Evolutionary conservation across 1,140 invertebrate species (phyloP).

Genomic region (Metopolophium dirhodum): DNA sequence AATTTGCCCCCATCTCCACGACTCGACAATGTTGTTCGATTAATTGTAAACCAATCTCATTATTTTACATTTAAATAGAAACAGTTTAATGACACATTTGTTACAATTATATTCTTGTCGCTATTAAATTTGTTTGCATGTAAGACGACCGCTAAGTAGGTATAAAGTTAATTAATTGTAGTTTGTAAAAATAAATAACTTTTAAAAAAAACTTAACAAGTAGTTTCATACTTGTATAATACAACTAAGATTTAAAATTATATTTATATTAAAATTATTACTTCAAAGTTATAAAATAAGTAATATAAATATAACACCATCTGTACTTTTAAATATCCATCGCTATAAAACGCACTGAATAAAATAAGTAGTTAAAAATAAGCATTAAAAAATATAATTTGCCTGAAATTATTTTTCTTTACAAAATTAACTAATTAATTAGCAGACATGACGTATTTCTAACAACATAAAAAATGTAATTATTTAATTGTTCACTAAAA

Average conservation of each 20-base stretch:
- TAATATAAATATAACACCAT: not conserved
- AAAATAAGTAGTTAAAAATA: not conserved
- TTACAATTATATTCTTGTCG: not conserved
- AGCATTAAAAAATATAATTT: not conserved
- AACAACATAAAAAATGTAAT: not conserved
- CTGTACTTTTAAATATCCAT: not conserved
- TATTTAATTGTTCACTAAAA: not conserved
- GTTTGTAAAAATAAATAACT: not conserved
- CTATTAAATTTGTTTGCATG: not conserved
- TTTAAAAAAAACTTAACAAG: not conserved
- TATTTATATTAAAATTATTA: not conserved
- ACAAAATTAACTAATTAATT: not conserved
- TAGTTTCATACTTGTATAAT: not conserved
- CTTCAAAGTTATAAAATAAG: too few relatives aligned
- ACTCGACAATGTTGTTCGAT: not conserved
- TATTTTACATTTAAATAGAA: not conserved
- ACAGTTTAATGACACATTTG: not conserved
- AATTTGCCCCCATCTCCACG: not conserved
- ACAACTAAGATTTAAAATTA: not conserved
- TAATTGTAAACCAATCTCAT: not conserved
- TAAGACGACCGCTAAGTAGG: not conserved
- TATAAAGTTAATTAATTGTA: not conserved
- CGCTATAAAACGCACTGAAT: not conserved
- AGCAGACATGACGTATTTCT: not conserved
- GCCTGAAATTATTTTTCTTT: not conserved